A percentile compares a stretch with the other conserved stretches of the same genome.
Conservation (phyloP, 1,140 invertebrate genomes). For the Bemisia tabaci region DNA sequence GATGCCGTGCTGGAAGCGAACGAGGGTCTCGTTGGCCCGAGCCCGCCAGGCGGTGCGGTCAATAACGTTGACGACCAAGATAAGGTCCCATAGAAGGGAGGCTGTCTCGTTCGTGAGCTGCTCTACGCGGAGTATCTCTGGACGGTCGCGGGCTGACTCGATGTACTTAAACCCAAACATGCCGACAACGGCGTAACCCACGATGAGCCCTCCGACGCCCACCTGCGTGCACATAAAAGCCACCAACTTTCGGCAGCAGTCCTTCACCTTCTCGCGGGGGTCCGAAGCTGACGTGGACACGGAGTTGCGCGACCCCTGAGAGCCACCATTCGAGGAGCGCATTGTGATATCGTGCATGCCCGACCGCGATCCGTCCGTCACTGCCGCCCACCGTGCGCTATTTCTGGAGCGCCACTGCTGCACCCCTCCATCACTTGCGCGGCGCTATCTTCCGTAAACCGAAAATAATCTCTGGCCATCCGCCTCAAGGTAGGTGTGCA, state of each 20-base stretch:
- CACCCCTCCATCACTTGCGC: no score
- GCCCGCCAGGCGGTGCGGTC: slow-evolving; percentile 54
- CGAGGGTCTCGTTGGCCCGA: slow-evolving; percentile 48
- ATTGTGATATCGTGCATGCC: no score
- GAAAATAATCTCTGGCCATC: no score
- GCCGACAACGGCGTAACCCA: slow-evolving; percentile 87
- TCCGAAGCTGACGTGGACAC: slow-evolving; percentile 21
- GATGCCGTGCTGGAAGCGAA: slow-evolving; percentile 54
- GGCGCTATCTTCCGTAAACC: no score
- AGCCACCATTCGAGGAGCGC: slow-evolving; percentile 11
- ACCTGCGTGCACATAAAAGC: slow-evolving; percentile 90
- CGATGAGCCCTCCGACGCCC: slow-evolving; percentile 85
- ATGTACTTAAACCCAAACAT: slow-evolving; percentile 82
- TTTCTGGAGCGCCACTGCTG: no score
- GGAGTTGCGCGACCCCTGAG: slow-evolving; percentile 11
- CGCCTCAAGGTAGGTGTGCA: no score
- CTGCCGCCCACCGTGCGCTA: no score
- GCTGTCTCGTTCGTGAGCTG: slow-evolving; percentile 39
- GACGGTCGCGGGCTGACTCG: slow-evolving; percentile 54
- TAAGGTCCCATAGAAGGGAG: slow-evolving; percentile 55
- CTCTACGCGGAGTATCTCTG: slow-evolving; percentile 36
- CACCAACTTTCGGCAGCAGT: slow-evolving; percentile 68
- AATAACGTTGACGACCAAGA: slow-evolving; percentile 55
- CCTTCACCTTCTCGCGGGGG: slow-evolving; percentile 56
- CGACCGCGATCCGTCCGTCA: no score